A percentile compares a stretch with the other conserved stretches of the same genome.
phyloP scores from a whole-genome alignment of 2,888 invertebrate genomes.

The Pachydiplax longipennis region DNA sequence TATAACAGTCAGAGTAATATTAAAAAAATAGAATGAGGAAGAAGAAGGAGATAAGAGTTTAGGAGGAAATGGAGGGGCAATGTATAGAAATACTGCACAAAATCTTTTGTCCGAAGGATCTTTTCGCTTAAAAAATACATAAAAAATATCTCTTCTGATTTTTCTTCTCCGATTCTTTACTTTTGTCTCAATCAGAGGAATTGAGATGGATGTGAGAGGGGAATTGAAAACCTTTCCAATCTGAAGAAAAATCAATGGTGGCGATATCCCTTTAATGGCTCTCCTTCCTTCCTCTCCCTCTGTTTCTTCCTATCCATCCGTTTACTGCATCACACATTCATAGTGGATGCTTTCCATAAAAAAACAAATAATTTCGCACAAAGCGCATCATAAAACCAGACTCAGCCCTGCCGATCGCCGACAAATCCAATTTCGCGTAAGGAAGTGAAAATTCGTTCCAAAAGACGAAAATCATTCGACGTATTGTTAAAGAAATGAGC shows the following conservation, averaged over 20 bases:
- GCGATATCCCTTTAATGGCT: slow-evolving; percentile 9
- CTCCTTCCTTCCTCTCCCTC: not conserved
- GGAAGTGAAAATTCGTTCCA: not conserved
- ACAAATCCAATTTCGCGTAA: too few species aligned
- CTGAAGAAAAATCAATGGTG: slow-evolving; percentile 13
- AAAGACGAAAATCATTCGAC: not conserved
- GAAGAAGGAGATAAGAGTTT: not conserved
- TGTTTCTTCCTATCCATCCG: not conserved
- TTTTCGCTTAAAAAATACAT: not conserved
- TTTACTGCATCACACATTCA: not conserved
- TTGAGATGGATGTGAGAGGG: slow-evolving; percentile 28
- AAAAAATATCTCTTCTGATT: not conserved
- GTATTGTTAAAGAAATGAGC: not conserved
- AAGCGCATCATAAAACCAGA: not conserved
- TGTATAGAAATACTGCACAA: not conserved
- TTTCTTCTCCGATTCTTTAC: not conserved
- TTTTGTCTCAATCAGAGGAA: slow-evolving; percentile 2
- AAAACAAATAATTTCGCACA: not conserved
- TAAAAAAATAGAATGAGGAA: not conserved
- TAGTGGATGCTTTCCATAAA: not conserved
- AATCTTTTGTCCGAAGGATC: not conserved
- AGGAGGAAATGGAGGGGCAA: not conserved
- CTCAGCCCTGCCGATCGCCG: not conserved
- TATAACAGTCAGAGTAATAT: not conserved
- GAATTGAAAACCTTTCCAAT: slow-evolving; percentile 25